These are phyloP conservation scores for Ectropis grisescens DNA, from an alignment of 1,140 invertebrate genomes.

Conservation along the genomic window DNA sequence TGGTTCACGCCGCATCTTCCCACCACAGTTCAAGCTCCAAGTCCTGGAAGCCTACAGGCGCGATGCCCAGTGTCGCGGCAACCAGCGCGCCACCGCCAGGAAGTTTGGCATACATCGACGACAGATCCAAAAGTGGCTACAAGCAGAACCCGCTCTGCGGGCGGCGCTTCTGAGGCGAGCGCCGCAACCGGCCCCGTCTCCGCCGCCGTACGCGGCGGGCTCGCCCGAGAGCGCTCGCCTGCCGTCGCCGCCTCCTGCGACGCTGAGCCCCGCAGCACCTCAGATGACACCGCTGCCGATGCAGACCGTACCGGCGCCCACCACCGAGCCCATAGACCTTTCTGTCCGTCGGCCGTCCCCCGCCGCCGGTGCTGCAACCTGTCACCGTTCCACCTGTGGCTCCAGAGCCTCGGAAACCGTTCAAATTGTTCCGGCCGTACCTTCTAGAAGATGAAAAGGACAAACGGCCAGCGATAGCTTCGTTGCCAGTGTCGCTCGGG, in stretches of 20 bases:
- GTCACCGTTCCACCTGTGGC: conserved; percentile 14
- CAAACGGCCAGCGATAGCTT: conserved; percentile 34
- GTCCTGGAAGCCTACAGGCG: conserved; percentile 87
- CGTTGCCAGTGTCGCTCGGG: conserved; percentile 33
- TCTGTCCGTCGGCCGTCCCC: conserved; percentile 57
- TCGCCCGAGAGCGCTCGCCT: conserved; percentile 53
- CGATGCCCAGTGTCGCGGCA: conserved; percentile 86
- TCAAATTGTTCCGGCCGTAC: conserved; percentile 77
- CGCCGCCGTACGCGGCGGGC: conserved; percentile 45
- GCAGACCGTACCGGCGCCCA: conserved; percentile 13
- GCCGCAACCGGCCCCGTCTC: conserved; percentile 48
- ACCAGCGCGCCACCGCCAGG: conserved; percentile 86
- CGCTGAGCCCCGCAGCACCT: conserved; percentile 50
- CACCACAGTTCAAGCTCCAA: conserved; percentile 87
- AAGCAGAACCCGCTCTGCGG: conserved; percentile 81
- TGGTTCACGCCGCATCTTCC: conserved; percentile 85
- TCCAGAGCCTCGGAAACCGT: conserved; percentile 47
- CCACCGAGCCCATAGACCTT: conserved; percentile 68
- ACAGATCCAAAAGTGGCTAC: conserved; percentile 91
- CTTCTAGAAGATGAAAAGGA: conserved; percentile 46
- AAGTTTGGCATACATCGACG: conserved; percentile 89
- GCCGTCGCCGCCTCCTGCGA: conserved; percentile 55
- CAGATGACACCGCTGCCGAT: conserved; percentile 14
- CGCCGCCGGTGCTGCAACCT: conserved; percentile 24
- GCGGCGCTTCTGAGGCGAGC: conserved; percentile 73